Conservation (phyloP, 2,888 invertebrate genomes). For the Sarcophaga variegata region DNA sequence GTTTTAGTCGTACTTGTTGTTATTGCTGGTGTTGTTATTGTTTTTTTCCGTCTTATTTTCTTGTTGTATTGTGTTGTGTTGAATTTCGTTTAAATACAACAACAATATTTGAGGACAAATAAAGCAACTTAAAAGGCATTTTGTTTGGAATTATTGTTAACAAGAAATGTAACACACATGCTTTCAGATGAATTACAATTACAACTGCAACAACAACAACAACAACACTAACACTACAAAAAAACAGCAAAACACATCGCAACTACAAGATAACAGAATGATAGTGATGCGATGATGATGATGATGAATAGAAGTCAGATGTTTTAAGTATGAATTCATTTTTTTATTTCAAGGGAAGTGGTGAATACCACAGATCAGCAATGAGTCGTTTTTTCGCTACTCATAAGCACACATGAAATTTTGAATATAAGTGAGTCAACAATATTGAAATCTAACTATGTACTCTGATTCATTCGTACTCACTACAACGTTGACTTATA, state of each 20-base stretch:
- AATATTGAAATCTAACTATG: no score
- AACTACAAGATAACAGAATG: no score
- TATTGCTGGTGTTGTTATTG: conserved; percentile 43
- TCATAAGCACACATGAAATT: no score
- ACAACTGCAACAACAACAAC: conserved; percentile 38
- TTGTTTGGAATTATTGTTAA: conserved; percentile 80
- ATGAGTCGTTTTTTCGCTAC: no score
- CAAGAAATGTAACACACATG: conserved; percentile 73
- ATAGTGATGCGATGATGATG: no score
- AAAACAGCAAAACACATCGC: no score
- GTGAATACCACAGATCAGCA: no score
- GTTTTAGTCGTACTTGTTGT: not conserved
- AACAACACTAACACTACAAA: not conserved
- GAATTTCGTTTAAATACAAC: no score
- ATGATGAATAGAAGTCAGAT: conserved; percentile 13
- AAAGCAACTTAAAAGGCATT: conserved; percentile 73
- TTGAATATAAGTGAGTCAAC: no score
- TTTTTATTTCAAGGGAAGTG: not conserved
- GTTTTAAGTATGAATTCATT: conserved; percentile 6
- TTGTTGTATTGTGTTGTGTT: no score
- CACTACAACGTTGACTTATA: no score
- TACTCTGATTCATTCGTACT: no score
- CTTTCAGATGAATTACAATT: conserved; percentile 51
- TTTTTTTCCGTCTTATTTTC: conserved; percentile 25
- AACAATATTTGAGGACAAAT: conserved; percentile 65